A percentile compares a stretch with the other conserved stretches of the same genome.
Conservation (phyloP, 2,888 invertebrate genomes). For the Lottia gigantea region DNA sequence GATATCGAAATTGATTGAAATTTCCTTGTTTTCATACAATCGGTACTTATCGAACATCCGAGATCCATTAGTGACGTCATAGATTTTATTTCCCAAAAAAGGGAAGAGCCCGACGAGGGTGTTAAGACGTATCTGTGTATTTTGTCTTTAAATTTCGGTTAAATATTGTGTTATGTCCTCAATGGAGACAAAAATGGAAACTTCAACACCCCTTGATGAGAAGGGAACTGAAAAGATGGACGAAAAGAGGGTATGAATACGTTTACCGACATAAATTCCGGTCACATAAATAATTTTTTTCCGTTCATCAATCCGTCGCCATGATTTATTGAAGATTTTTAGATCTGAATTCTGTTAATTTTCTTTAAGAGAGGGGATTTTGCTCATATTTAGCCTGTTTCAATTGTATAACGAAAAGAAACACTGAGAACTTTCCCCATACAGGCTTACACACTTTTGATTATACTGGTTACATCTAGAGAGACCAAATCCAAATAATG, state of each 20-base stretch:
- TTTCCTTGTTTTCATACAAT: constrained; percentile 16
- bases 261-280: no score
- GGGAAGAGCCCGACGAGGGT: constrained; percentile 34
- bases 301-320: no score
- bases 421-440: no score
- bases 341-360: no score
- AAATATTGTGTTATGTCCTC: constrained; percentile 47
- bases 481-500: no score
- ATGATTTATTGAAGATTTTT: no score
- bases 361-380: no score
- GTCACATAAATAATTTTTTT: no score
- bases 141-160: constrained; percentile 14
- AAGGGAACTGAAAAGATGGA: constrained; percentile 51
- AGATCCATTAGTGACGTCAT: constrained; percentile 35
- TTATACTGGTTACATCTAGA: no score
- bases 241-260: constrained; percentile 53
- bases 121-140: constrained; percentile 23
- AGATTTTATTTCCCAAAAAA: constrained; percentile 32
- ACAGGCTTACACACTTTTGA: no score
- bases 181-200: constrained; percentile 64
- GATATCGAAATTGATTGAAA: background rate
- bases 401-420: no score
- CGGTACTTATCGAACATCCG: background rate
- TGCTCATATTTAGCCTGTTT: no score
- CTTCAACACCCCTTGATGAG: constrained; percentile 57